Evolutionary conservation across 2,113 vertebrate species (phyloP).

Genomic region (Engystomops pustulosus): DNA sequence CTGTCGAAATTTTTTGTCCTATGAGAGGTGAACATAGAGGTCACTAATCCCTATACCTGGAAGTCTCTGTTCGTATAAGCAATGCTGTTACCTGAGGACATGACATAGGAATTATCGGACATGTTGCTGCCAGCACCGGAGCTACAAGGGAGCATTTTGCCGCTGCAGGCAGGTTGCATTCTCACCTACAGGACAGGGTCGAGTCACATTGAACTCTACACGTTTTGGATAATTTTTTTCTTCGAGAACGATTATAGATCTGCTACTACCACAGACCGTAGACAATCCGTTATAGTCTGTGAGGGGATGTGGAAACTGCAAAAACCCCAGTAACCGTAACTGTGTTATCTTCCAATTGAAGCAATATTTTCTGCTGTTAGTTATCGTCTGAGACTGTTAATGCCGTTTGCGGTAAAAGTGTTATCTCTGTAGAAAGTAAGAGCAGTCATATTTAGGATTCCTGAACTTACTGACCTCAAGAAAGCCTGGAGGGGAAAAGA

Average conservation of each 20-base stretch:
- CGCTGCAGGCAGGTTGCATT: not conserved
- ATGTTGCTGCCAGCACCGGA: not conserved
- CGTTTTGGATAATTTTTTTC: no score
- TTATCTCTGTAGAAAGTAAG: constrained; percentile 70
- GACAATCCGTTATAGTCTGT: no score
- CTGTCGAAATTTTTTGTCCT: not conserved
- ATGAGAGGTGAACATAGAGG: not conserved
- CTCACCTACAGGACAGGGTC: not conserved
- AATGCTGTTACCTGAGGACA: not conserved
- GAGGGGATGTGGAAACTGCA: no score
- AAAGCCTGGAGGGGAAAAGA: constrained; percentile 63
- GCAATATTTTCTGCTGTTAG: no score
- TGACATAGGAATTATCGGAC: not conserved
- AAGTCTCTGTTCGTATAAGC: not conserved
- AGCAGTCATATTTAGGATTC: constrained; percentile 71
- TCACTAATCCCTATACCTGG: not conserved
- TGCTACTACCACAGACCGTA: no score
- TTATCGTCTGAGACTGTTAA: not conserved
- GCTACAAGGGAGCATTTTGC: not conserved
- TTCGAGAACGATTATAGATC: no score
- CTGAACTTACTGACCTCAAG: constrained; percentile 69
- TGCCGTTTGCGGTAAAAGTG: constrained; percentile 9
- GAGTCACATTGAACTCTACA: no score
- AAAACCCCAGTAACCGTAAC: no score
- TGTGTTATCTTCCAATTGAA: no score